Conservation (phyloP, 2,888 invertebrate genomes). For the Ormyrus thymus region DNA sequence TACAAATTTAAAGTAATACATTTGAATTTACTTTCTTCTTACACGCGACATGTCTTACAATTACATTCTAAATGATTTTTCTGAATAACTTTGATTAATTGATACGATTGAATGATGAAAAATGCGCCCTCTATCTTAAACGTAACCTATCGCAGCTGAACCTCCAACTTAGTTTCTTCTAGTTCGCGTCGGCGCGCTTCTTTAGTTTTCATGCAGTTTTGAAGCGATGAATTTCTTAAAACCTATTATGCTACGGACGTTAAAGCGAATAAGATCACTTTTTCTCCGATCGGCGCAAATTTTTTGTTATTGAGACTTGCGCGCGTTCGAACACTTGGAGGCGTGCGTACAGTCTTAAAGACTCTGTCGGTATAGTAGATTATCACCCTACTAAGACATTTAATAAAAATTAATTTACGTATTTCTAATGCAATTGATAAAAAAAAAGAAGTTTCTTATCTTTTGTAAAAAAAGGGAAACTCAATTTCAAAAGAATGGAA, state of each 20-base stretch:
- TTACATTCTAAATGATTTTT: too few relatives aligned
- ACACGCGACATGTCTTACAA: too few relatives aligned
- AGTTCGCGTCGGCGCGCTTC: conserved; percentile 21
- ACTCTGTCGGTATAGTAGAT: background rate
- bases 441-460: too few relatives aligned
- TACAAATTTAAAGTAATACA: too few relatives aligned
- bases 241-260: conserved; percentile 68
- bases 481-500: too few relatives aligned
- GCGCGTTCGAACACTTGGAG: conserved; percentile 45
- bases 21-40: too few relatives aligned
- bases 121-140: conserved; percentile 6
- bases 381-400: too few relatives aligned
- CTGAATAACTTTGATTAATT: background rate
- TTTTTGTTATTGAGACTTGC: background rate
- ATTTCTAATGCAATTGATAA: too few relatives aligned
- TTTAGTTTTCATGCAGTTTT: conserved; percentile 57
- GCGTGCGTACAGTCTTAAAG: conserved; percentile 29
- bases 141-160: background rate
- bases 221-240: conserved; percentile 65
- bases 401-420: too few relatives aligned
- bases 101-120: conserved; percentile 23
- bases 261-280: conserved; percentile 71
- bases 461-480: too few relatives aligned
- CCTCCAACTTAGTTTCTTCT: background rate
- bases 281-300: conserved; percentile 50